phyloP scores from a whole-genome alignment of 2,113 vertebrate genomes.

The Aspiorhynchus laticeps region DNA sequence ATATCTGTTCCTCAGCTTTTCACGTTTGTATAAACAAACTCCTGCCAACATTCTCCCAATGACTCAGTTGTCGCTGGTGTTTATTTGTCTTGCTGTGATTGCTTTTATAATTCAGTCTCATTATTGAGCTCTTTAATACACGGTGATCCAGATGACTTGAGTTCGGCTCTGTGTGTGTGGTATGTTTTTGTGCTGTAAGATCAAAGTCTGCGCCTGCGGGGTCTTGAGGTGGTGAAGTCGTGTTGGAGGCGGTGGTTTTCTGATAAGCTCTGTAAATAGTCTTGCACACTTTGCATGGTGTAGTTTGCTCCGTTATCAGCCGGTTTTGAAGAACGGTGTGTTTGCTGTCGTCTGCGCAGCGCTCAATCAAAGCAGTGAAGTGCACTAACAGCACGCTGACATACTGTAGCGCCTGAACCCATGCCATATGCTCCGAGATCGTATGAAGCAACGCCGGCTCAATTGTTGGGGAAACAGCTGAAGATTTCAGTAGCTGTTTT shows the following conservation, averaged over 20 bases:
- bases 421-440: not conserved
- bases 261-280: not conserved
- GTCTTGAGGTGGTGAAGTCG: not conserved
- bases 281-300: not conserved
- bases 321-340: not conserved
- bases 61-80: not conserved
- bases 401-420: not conserved
- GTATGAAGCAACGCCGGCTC: not conserved
- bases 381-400: conserved; percentile 1
- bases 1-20: not conserved
- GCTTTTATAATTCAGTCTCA: not conserved
- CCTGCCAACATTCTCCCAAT: not conserved
- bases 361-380: not conserved
- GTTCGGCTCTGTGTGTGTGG: not conserved
- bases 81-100: not conserved
- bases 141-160: not conserved
- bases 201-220: not conserved
- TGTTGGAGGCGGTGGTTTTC: not conserved
- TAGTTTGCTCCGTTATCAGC: not conserved
- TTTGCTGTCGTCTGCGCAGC: not conserved
- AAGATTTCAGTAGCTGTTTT: not conserved
- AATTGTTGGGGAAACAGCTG: not conserved
- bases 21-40: not conserved
- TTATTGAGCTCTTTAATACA: not conserved
- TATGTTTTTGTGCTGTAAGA: not conserved